Evolutionary conservation across 2,888 invertebrate species (phyloP), one percentile per base, ranked within the genome.

Genomic region (Heliconius charithonia): DNA sequence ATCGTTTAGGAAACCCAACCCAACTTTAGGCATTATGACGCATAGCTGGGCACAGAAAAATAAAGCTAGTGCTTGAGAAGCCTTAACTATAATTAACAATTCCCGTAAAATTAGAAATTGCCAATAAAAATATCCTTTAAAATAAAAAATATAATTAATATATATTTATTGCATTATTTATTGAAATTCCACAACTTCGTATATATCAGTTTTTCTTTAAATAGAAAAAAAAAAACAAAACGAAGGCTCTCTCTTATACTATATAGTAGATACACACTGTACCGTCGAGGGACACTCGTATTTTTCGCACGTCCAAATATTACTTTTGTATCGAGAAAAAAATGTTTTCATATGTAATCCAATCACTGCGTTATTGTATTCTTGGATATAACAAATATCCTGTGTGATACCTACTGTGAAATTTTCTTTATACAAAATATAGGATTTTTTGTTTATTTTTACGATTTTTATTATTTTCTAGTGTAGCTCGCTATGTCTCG

Each of bases 341-440:
- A 77, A 81, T 80, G 71, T 80, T 82, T 82, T 67, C 76, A 77
- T 77, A 77, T 74, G 80, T 81, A 81, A 83, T 82, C 83, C 83
- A 82, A 83, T 82, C 81, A 82, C 81, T 63, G 66, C 76, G 79
- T 82, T 80, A 82, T 83, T 82, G 79, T 72, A 77, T 62, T 73
- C 77, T 71, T 45, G 77, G 51, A 75, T 76, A 77, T 71, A 71
- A 71, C 71, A 71, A 56, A 71, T 71, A 71, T 71, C 7, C 56
- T 9, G 71, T 32, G 27, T 29, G 22, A 22, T 71, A 56, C n/a
- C n/a, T n/a, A n/a, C n/a, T 32, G 29, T 16, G 51, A 71, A 56
- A 9, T 41, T 67, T 67, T 37, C n/a, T n/a, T n/a, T 41, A 27
- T 65, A n/a, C 1, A n/a, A 13, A 12, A 41, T n/a, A 22, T 22